phyloP scores from a whole-genome alignment of 2,113 vertebrate genomes.

The Xenopus tropicalis region UCB_Xtro_10.0 CM004451.2:12350001-12350500 shows the following conservation, averaged over 20 bases:
- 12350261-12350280: slow-evolving; percentile 65
- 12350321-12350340: slow-evolving; percentile 48
- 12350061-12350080: too few relatives aligned
- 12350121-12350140: too few relatives aligned
- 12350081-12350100: too few relatives aligned
- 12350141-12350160: too few relatives aligned
- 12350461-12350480: slow-evolving; percentile 34
- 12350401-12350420: not conserved
- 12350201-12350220: slow-evolving; percentile 38
- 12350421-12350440: too few relatives aligned
- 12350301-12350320: slow-evolving; percentile 45
- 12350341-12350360: slow-evolving; percentile 66
- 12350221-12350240: slow-evolving; percentile 51
- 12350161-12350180: too few relatives aligned
- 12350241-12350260: slow-evolving; percentile 63
- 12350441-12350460: not conserved
- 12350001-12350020: too few relatives aligned
- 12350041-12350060: too few relatives aligned
- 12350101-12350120: too few relatives aligned
- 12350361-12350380: not conserved
- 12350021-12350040: too few relatives aligned
- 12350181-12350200: slow-evolving; percentile 18
- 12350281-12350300: not conserved
- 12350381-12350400: too few relatives aligned
- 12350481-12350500: slow-evolving; percentile 43